These are phyloP conservation scores for Chymomyza fuscimana DNA, from an alignment of 2,888 invertebrate species.

Conservation along the genomic window DNA sequence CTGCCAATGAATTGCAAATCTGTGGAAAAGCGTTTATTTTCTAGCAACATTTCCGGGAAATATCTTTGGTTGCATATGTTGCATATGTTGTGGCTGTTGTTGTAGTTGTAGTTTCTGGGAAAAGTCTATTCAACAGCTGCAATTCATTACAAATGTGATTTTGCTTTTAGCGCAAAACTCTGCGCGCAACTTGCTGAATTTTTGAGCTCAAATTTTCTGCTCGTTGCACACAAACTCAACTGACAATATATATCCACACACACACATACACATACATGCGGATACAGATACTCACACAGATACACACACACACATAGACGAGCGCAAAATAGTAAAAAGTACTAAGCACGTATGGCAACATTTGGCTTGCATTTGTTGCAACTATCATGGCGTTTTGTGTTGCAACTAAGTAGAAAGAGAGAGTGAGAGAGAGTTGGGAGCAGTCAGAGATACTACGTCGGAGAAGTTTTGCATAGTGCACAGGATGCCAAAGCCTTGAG, in stretches of 20 bases:
- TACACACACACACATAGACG: conserved; percentile 17
- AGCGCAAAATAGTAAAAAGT: background rate
- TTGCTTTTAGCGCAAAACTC: conserved; percentile 42
- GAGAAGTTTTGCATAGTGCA: background rate
- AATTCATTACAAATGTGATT: conserved; percentile 70
- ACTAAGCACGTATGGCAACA: conserved; percentile 51
- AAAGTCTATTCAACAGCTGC: conserved; percentile 58
- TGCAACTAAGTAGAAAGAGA: conserved; percentile 28
- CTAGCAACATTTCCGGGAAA: conserved; percentile 7
- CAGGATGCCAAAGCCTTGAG: conserved; percentile 56
- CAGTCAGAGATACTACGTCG: too few species aligned
- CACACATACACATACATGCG: conserved; percentile 2
- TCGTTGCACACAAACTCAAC: conserved; percentile 43
- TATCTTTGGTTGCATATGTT: background rate
- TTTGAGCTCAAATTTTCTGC: conserved; percentile 65
- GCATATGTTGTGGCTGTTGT: conserved; percentile 11
- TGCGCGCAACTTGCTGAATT: conserved; percentile 47
- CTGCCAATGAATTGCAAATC: conserved; percentile 63
- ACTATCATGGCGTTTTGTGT: background rate
- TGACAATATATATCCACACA: conserved; percentile 4
- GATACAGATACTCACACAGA: conserved; percentile 16
- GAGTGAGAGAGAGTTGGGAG: background rate
- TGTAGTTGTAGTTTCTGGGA: background rate
- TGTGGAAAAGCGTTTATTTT: conserved; percentile 26
- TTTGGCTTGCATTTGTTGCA: conserved; percentile 35